A percentile compares a stretch with the other conserved stretches of the same genome.
Evolutionary conservation across 2,888 invertebrate species (phyloP).

Genomic region (Strigamia crassipes): DNA sequence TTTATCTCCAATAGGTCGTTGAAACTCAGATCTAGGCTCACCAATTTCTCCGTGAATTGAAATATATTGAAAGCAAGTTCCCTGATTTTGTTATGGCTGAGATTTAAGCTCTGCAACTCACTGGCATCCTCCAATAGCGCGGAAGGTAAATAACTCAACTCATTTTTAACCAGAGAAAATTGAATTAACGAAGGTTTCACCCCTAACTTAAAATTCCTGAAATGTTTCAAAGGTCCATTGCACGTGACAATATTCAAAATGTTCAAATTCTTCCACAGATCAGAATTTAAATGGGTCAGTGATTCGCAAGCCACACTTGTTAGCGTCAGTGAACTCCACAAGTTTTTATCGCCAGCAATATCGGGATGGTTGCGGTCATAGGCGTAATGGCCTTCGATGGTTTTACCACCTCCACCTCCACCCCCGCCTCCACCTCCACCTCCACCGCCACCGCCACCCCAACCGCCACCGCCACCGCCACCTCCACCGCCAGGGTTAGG

Average conservation of each 20-base stretch:
- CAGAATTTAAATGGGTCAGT: background rate
- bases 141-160: background rate
- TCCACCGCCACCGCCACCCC: background rate
- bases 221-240: background rate
- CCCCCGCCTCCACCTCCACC: background rate
- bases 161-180: background rate
- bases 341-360: background rate
- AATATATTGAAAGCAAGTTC: conserved; percentile 64
- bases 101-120: conserved; percentile 61
- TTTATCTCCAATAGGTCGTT: conserved; percentile 63
- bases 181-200: background rate
- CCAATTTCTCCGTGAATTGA: conserved; percentile 62
- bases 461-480: background rate
- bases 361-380: background rate
- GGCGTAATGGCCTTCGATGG: background rate
- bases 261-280: background rate
- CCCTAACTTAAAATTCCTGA: background rate
- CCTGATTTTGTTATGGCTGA: conserved; percentile 65
- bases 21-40: conserved; percentile 64
- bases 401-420: background rate
- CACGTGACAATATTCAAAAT: background rate
- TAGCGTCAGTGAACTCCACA: background rate
- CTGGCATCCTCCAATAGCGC: background rate
- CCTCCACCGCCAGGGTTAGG: background rate
- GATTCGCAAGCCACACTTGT: background rate